phyloP scores from a whole-genome alignment of 2,888 invertebrate genomes.

The Dryobotodes eremita region DNA sequence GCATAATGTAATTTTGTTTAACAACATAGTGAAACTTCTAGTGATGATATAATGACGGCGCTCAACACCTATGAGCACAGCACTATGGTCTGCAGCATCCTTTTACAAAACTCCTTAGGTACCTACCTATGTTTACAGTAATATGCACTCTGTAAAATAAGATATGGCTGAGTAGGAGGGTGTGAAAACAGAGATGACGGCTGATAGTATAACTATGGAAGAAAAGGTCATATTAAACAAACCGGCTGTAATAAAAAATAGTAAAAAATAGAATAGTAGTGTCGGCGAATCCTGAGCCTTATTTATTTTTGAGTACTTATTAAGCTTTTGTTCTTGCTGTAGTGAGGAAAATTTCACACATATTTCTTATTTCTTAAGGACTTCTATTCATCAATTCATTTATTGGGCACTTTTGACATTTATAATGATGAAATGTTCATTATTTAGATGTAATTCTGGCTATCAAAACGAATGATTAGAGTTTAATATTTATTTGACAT shows the following conservation, averaged over 20 bases:
- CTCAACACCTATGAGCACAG: slow-evolving; percentile 38
- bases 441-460: neutral
- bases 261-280: no score
- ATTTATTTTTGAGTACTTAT: neutral
- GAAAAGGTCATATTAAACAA: neutral
- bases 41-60: slow-evolving; percentile 84
- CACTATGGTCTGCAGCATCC: slow-evolving; percentile 49
- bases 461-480: neutral
- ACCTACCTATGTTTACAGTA: slow-evolving; percentile 11
- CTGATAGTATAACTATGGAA: neutral
- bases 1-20: slow-evolving; percentile 87
- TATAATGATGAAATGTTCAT: neutral
- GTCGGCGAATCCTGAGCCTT: neutral
- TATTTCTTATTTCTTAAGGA: neutral
- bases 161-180: neutral
- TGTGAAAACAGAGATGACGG: neutral
- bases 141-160: slow-evolving; percentile 15
- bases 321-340: no score
- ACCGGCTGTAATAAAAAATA: neutral
- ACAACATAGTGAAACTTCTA: slow-evolving; percentile 86
- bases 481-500: slow-evolving; percentile 15
- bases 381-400: neutral
- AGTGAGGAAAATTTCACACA: no score
- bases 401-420: neutral
- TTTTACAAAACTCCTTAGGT: slow-evolving; percentile 49